These are phyloP conservation scores for Bungarus multicinctus DNA, from an alignment of 2,113 vertebrate genomes.

Conservation along the genomic window DNA sequence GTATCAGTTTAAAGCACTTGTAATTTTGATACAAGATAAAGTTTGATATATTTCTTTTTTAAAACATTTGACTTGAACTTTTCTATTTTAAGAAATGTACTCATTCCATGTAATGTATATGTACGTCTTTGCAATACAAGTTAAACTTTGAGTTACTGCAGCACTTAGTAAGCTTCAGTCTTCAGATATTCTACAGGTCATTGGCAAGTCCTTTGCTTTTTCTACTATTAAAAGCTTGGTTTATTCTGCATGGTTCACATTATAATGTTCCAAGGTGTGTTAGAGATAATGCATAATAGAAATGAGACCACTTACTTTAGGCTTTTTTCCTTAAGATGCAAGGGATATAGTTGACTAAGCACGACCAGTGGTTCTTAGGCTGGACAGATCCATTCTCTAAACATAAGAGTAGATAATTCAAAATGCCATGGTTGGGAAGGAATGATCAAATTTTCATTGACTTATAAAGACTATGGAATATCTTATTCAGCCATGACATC, in stretches of 20 bases:
- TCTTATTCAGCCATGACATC: neutral
- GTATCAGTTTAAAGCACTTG: slow-evolving; percentile 6
- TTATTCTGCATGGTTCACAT: neutral
- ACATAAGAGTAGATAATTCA: neutral
- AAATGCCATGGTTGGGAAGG: neutral
- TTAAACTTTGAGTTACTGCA: neutral
- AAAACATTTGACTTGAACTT: neutral
- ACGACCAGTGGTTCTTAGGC: neutral
- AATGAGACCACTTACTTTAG: neutral
- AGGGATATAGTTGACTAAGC: neutral
- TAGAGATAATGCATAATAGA: neutral
- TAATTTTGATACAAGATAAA: neutral
- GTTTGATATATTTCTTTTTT: neutral
- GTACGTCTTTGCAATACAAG: neutral
- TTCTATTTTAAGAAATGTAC: slow-evolving; percentile 11
- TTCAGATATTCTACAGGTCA: neutral
- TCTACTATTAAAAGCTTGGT: neutral
- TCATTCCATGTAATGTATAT: neutral
- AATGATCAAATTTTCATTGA: neutral
- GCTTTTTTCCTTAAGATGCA: neutral
- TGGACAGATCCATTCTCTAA: neutral
- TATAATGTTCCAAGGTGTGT: neutral
- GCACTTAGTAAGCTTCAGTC: neutral
- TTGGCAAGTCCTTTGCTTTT: no score
- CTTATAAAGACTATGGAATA: neutral